Evolutionary conservation across 2,113 vertebrate genomes (phyloP).

Genomic region (zebrafish (Danio rerio)): GRCz12tu NC_133188.1:7835501-7836000

Average conservation of each 20-base stretch:
- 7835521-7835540: conserved; percentile 48
- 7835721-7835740: conserved; percentile 38
- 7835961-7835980: conserved; percentile 39
- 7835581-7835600: conserved; percentile 46
- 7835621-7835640: not conserved
- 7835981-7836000: conserved; percentile 45
- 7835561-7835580: conserved; percentile 25
- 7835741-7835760: conserved; percentile 39
- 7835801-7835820: conserved; percentile 44
- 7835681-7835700: not conserved
- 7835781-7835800: conserved; percentile 44
- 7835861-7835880: not conserved
- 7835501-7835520: conserved; percentile 20
- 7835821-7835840: conserved; percentile 51
- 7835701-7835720: conserved; percentile 38
- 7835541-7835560: conserved; percentile 43
- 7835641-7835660: not conserved
- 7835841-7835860: conserved; percentile 43
- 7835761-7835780: conserved; percentile 48
- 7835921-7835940: not conserved
- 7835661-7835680: not conserved
- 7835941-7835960: conserved; percentile 36
- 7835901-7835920: not conserved
- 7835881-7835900: not conserved
- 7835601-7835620: not conserved